Evolutionary conservation across 2,797 vertebrate species (phyloP), one percentile per base, ranked within the genome.

Genomic region (Takifugu ocellatus): DNA sequence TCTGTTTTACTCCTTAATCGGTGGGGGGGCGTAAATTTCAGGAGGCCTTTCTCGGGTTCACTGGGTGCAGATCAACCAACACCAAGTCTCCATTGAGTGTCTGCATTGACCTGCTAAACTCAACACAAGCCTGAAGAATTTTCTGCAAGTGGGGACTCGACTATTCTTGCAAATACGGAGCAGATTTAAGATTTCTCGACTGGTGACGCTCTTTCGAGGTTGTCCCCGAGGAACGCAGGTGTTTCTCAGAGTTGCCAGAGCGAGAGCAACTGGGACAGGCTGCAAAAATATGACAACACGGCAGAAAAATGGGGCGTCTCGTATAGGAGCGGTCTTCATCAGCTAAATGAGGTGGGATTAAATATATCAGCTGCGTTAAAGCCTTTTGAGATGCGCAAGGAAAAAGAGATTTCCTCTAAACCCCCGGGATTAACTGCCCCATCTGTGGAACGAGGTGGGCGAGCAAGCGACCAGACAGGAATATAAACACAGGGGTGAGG

Each of bases 401-500:
- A 62, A 75, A 54, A 59, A 54, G 62, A n/a, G 66, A 72, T 70
- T 82, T 81, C 56, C 61, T 62, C 5, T 50, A 51, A 81, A 80
- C 53, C 75, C 54, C 24, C 0, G 49, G 72, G 81, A 84, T 83
- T 77, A 85, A 79, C 66, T 53, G 54, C 25, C 16, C 73, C 69
- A 56, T 70, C 63, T 71, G 56, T 49, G 9, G 46, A 26, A 70
- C 49, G 57, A 21, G 44, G 44, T 8, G 57, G 58, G 68, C 51
- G 78, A 79, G 74, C 66, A 63, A 53, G 59, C 31, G 12, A 53
- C 47, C 64, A 47, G 77, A 78, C 74, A 33, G 25, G 59, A 67
- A 69, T 29, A 64, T 77, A 82, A 81, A 83, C 72, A 86, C 51
- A n/a, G 27, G 80, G 51, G 49, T 53, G 70, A 73, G 46, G 44